A percentile compares a stretch with the other conserved stretches of the same genome.
These are phyloP conservation scores for Lanistes nyassanus DNA, from an alignment of 1,140 invertebrate genomes.

Conservation along the genomic window DNA sequence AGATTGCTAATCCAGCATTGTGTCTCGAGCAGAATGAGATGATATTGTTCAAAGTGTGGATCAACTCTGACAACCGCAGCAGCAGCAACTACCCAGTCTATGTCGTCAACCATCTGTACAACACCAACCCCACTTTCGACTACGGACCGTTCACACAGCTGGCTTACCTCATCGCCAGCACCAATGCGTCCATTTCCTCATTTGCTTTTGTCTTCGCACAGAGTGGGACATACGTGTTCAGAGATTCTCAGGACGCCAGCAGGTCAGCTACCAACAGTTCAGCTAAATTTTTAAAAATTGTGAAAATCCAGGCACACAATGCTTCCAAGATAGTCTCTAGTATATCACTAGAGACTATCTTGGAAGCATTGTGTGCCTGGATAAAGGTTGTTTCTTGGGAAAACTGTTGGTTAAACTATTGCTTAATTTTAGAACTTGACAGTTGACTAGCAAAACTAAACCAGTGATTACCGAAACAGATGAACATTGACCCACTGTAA, in stretches of 20 bases:
- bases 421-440: too few relatives aligned
- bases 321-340: too few relatives aligned
- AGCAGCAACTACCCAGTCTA: conserved; percentile 62
- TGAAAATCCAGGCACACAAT: too few relatives aligned
- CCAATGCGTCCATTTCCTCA: conserved; percentile 55
- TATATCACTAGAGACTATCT: too few relatives aligned
- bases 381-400: too few relatives aligned
- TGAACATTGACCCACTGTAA: too few relatives aligned
- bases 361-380: too few relatives aligned
- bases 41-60: conserved; percentile 56
- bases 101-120: conserved; percentile 60
- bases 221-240: conserved; percentile 61
- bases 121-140: conserved; percentile 60
- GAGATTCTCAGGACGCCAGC: conserved; percentile 48
- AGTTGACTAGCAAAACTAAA: too few relatives aligned
- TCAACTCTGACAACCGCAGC: conserved; percentile 51
- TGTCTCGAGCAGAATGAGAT: conserved; percentile 58
- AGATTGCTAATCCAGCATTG: conserved; percentile 57
- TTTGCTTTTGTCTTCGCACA: conserved; percentile 60
- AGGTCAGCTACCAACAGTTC: conserved; percentile 24
- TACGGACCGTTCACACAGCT: conserved; percentile 60
- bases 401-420: too few relatives aligned
- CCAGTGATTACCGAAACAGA: too few relatives aligned
- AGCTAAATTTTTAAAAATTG: too few relatives aligned
- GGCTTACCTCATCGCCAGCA: conserved; percentile 51